Percentiles rank a stretch among this genome's conserved stretches.
These are phyloP conservation scores for Caradrina clavipalpis DNA, from an alignment of 2,888 invertebrate genomes.

Conservation along the genomic window DNA sequence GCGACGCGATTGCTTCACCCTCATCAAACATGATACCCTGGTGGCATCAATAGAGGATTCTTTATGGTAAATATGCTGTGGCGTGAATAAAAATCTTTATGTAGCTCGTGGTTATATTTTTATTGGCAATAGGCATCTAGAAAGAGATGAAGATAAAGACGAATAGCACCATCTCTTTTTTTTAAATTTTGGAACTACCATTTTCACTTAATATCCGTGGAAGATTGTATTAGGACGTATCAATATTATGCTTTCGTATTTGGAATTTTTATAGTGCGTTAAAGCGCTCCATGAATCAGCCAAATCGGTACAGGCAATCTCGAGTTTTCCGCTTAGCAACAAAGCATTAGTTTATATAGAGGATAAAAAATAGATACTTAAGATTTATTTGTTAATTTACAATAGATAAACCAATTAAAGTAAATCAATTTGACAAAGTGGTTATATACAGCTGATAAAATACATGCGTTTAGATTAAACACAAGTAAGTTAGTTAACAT, in stretches of 20 bases:
- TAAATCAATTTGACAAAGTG: no score
- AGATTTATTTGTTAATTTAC: no score
- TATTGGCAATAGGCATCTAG: slow-evolving; percentile 17
- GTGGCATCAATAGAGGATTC: slow-evolving; percentile 50
- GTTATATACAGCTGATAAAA: no score
- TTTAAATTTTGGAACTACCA: slow-evolving; percentile 22
- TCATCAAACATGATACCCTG: slow-evolving; percentile 57
- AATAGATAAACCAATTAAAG: no score
- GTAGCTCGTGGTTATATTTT: slow-evolving; percentile 25
- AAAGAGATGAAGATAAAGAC: slow-evolving; percentile 10
- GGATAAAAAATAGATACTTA: no score
- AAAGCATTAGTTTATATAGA: no score
- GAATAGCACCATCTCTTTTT: slow-evolving; percentile 3
- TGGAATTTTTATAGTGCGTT: neutral
- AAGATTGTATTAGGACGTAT: neutral
- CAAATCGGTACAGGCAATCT: no score
- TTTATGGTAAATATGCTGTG: slow-evolving; percentile 55
- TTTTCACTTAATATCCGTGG: slow-evolving; percentile 13
- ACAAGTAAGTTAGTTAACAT: no score
- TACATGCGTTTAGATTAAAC: no score
- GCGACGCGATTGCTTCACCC: slow-evolving; percentile 52
- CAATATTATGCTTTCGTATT: slow-evolving; percentile 11
- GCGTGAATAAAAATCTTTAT: slow-evolving; percentile 44
- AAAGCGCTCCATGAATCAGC: no score
- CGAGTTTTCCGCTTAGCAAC: no score